Evolutionary conservation across 2,888 invertebrate species (phyloP), one percentile per base, ranked within the genome.

Genomic region (Craniophora ligustri): DNA sequence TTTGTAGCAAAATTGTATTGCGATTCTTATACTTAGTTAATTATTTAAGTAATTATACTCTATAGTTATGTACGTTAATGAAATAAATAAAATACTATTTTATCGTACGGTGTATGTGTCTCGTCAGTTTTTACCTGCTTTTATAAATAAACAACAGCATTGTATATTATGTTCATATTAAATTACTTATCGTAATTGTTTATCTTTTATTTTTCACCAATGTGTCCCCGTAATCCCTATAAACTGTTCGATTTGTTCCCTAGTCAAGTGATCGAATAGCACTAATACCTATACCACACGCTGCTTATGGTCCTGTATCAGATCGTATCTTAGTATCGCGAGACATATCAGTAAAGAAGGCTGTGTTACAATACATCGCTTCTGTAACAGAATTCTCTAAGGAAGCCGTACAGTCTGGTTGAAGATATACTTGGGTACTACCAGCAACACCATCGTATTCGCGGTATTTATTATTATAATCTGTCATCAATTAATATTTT

Each of bases 81-180:
- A 72, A 64, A 74, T 77, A 69, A 79, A 79, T 74, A 72, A 81
- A 82, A 79, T 74, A 82, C 75, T 85, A 83, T 86, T 84, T 85
- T 86, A 87, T 80, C 75, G 85, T 85, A 84, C 77, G 86, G 88
- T 89, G 87, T 86, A 85, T 84, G 85, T 87, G 87, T 91, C 80
- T 86, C 83, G 85, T 86, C 88, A 81, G 85, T 91, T 91, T 91
- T 85, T 90, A 91, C 86, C 83, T 82, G 92, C 92, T 92, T 92
- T 92, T 92, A 89, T 92, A 91, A 89, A 89, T 90, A 89, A 91
- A 91, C 83, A 84, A 87, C 85, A 81, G 86, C 91, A 87, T 87
- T 92, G 91, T 92, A 92, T 92, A 92, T 91, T 92, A 91, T 89
- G 92, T 92, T 92, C 86, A 91, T 91, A 92, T 88, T 92, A 92